phyloP scores from a whole-genome alignment of 2,888 invertebrate species.

The Nymphalis polychloros region DNA sequence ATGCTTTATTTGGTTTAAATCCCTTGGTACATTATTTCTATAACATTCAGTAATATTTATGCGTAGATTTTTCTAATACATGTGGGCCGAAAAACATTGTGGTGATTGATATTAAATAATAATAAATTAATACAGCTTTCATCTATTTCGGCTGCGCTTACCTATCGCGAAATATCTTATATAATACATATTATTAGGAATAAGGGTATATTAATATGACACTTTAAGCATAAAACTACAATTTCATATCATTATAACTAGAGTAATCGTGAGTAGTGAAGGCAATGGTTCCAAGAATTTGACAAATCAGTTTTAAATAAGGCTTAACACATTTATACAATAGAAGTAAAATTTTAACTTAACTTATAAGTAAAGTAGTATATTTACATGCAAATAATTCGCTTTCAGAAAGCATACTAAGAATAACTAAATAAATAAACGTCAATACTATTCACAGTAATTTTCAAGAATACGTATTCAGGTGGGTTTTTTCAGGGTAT shows the following conservation, averaged over 20 bases:
- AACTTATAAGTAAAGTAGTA: conserved; percentile 1
- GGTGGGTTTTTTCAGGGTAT: not conserved
- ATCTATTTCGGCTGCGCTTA: not conserved
- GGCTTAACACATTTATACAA: not conserved
- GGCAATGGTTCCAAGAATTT: not conserved
- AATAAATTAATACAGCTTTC: conserved; percentile 8
- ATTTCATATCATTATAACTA: conserved; percentile 12
- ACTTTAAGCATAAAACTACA: conserved; percentile 27
- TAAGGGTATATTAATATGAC: conserved; percentile 31
- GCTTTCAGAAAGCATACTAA: conserved; percentile 6
- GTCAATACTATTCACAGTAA: not conserved
- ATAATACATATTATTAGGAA: conserved; percentile 21
- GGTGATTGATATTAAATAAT: not conserved
- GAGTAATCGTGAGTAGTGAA: not conserved
- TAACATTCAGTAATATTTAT: conserved; percentile 13
- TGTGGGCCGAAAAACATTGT: not conserved
- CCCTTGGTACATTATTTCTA: conserved; percentile 52
- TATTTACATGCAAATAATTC: not conserved
- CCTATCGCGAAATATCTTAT: conserved; percentile 13
- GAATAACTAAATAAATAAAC: conserved; percentile 7
- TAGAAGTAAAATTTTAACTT: conserved; percentile 2
- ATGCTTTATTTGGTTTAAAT: conserved; percentile 59
- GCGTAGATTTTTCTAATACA: not conserved
- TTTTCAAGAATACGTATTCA: not conserved
- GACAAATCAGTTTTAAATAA: conserved; percentile 5